Evolutionary conservation across 2,797 vertebrate species (phyloP).

Genomic region (Eulemur coronatus): DNA sequence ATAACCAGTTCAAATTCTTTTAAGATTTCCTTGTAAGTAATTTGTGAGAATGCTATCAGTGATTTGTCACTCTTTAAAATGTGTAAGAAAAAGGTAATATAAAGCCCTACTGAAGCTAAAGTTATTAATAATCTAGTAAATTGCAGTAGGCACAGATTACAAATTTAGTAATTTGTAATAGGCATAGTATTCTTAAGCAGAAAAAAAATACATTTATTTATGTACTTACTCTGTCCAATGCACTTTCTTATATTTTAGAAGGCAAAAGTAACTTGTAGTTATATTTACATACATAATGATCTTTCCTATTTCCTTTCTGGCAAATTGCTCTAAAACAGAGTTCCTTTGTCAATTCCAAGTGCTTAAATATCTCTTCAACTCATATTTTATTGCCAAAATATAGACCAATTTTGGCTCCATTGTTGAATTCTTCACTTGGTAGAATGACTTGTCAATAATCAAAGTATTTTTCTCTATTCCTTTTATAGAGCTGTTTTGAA

Average conservation of each 20-base stretch:
- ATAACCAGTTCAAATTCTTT: not conserved
- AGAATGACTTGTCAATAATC: not conserved
- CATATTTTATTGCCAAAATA: not conserved
- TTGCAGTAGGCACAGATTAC: not conserved
- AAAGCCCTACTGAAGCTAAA: not conserved
- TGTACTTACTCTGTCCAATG: not conserved
- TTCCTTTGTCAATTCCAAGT: not conserved
- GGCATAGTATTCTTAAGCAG: not conserved
- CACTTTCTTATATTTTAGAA: not conserved
- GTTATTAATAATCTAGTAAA: not conserved
- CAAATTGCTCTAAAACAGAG: not conserved
- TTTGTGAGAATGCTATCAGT: not conserved
- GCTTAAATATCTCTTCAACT: not conserved
- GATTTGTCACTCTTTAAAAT: not conserved
- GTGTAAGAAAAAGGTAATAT: not conserved
- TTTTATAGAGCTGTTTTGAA: conserved; percentile 7
- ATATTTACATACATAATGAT: not conserved
- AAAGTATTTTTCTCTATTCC: not conserved
- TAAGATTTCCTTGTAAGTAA: not conserved
- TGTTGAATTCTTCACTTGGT: not conserved
- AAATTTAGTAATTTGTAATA: not conserved
- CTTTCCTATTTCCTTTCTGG: not conserved
- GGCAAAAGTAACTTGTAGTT: not conserved
- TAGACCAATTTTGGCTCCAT: not conserved
- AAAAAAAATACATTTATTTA: not conserved